These are phyloP conservation scores for Calycopis cecrops DNA, from an alignment of 1,140 invertebrate genomes.

Conservation along the genomic window DNA sequence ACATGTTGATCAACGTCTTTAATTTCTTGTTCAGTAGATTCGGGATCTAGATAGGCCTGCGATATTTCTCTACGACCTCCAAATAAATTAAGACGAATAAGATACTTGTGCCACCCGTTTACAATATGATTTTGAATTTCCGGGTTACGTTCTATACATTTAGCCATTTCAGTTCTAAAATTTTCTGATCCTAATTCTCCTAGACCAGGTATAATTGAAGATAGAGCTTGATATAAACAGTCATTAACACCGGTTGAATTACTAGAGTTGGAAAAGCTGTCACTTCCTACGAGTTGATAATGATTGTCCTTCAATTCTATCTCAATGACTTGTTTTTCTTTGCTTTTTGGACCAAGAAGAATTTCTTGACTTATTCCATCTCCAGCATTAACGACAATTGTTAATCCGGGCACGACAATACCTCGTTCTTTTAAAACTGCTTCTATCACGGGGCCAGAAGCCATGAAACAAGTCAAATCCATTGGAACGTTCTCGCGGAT, in stretches of 20 bases:
- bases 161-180: constrained; percentile 6
- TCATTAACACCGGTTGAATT: constrained; percentile 2
- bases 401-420: constrained; percentile 1
- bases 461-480: constrained; percentile 11
- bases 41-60: not conserved
- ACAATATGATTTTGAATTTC: constrained; percentile 14
- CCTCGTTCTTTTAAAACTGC: too few species aligned
- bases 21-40: constrained; percentile 7
- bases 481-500: constrained; percentile 16
- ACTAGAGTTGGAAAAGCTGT: not conserved
- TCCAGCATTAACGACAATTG: constrained; percentile 1
- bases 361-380: constrained; percentile 15
- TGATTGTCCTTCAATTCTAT: too few species aligned
- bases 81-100: not conserved
- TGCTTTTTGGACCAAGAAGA: not conserved
- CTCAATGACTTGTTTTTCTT: not conserved
- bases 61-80: constrained; percentile 4
- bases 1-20: constrained; percentile 4
- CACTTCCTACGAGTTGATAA: too few species aligned
- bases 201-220: constrained; percentile 9
- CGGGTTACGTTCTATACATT: constrained; percentile 6
- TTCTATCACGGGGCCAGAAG: not conserved
- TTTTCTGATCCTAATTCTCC: constrained; percentile 6
- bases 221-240: too few species aligned
- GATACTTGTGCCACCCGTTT: too few species aligned